Conservation (phyloP, 2,113 vertebrate species). For the Thermophis baileyi region DNA sequence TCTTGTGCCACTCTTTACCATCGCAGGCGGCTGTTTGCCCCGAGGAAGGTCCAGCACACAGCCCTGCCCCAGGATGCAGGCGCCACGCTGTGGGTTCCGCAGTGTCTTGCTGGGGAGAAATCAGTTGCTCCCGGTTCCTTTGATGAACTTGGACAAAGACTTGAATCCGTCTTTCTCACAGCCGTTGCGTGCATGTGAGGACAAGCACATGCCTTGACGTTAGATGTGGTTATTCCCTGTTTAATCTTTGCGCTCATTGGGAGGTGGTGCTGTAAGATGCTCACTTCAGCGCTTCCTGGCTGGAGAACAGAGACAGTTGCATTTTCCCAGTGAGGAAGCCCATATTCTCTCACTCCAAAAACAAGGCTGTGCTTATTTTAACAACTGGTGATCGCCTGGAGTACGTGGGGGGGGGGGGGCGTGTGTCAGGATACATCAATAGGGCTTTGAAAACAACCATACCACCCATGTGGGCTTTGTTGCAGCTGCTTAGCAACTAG, state of each 20-base stretch:
- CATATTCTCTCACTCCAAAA: neutral
- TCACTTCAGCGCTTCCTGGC: neutral
- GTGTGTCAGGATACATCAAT: neutral
- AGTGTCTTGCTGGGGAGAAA: neutral
- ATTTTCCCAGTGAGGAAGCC: neutral
- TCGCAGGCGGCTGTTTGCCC: neutral
- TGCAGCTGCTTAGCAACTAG: neutral
- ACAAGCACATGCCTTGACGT: neutral
- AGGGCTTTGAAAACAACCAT: neutral
- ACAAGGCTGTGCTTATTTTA: neutral
- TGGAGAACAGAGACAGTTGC: neutral
- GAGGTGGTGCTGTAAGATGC: no score
- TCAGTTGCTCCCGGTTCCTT: neutral
- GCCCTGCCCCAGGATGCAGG: neutral
- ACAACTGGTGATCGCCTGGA: no score
- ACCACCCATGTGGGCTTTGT: neutral
- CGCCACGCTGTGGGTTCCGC: rapidly evolving
- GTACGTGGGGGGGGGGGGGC: no score
- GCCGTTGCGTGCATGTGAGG: neutral
- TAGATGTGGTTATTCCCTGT: neutral
- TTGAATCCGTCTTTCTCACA: neutral
- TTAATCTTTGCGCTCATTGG: neutral
- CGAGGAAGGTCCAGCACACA: no score
- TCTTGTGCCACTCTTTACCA: neutral
- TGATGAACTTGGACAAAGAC: neutral